Conservation (phyloP, 30 jellyfish, hydroid and myxozoan species). For the Pseudorhiza aurosa region DNA sequence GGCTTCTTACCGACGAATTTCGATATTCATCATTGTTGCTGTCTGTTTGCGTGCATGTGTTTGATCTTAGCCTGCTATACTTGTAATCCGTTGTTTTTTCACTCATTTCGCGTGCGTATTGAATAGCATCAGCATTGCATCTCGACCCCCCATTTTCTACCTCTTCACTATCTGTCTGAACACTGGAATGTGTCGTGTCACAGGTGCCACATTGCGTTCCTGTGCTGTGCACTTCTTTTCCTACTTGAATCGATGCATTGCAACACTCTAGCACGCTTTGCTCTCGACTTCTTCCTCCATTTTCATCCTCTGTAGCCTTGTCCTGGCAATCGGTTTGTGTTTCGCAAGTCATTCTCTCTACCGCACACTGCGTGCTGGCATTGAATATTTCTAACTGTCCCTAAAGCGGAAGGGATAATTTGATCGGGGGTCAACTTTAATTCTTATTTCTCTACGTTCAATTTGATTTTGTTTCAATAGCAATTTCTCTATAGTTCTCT, state of each 20-base stretch:
- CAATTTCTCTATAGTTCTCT: not conserved
- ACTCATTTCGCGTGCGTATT: not conserved
- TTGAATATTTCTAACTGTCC: not conserved
- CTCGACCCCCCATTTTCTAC: not conserved
- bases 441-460: too few relatives aligned
- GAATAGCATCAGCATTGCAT: not conserved
- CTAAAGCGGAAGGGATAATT: not conserved
- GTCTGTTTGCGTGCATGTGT: slow-evolving; percentile 35
- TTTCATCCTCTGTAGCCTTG: not conserved
- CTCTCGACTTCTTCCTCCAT: not conserved
- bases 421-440: too few relatives aligned
- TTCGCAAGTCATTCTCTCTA: not conserved
- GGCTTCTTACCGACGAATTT: too few relatives aligned
- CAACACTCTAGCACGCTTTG: too few relatives aligned
- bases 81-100: not conserved
- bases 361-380: slow-evolving; percentile 21
- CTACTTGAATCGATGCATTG: not conserved
- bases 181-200: not conserved
- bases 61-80: not conserved
- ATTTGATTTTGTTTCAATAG: too few relatives aligned
- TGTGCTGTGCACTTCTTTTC: not conserved
- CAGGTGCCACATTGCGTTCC: not conserved
- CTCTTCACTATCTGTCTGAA: not conserved
- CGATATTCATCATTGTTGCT: not conserved
- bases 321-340: not conserved